These are phyloP conservation scores for Autographa pulchrina DNA, from an alignment of 2,888 invertebrate genomes.

Conservation along the genomic window DNA sequence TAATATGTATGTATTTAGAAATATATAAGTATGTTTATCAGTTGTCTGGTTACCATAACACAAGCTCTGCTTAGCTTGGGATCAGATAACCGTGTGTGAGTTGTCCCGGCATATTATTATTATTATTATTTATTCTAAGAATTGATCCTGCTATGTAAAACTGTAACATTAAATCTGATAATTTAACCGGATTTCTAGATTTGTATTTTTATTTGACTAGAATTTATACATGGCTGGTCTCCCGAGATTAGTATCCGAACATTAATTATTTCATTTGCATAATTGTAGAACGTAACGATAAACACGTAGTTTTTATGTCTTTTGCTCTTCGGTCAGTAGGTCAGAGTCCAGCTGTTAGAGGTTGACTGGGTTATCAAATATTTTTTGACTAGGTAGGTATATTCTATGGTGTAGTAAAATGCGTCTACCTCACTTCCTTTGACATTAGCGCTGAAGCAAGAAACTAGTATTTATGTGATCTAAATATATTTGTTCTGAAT, in stretches of 20 bases:
- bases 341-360: conserved; percentile 11
- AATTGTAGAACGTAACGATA: conserved; percentile 21
- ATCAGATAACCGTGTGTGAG: too few species aligned
- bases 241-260: conserved; percentile 16
- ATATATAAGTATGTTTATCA: too few species aligned
- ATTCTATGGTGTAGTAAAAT: not conserved
- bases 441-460: not conserved
- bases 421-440: not conserved
- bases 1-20: too few species aligned
- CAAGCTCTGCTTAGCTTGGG: too few species aligned
- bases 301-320: conserved; percentile 21
- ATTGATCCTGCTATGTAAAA: not conserved
- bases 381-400: not conserved
- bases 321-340: conserved; percentile 22
- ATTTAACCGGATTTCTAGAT: not conserved
- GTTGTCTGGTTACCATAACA: too few species aligned
- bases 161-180: not conserved
- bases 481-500: not conserved
- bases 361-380: not conserved
- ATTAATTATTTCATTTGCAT: conserved; percentile 38
- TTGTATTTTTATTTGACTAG: not conserved
- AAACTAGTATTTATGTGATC: not conserved
- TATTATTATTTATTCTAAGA: too few species aligned
- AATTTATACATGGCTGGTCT: conserved; percentile 24
- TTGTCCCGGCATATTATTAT: too few species aligned